Evolutionary conservation across 2,888 invertebrate genomes (phyloP).

Genomic region (Cynaeus angustus): DNA sequence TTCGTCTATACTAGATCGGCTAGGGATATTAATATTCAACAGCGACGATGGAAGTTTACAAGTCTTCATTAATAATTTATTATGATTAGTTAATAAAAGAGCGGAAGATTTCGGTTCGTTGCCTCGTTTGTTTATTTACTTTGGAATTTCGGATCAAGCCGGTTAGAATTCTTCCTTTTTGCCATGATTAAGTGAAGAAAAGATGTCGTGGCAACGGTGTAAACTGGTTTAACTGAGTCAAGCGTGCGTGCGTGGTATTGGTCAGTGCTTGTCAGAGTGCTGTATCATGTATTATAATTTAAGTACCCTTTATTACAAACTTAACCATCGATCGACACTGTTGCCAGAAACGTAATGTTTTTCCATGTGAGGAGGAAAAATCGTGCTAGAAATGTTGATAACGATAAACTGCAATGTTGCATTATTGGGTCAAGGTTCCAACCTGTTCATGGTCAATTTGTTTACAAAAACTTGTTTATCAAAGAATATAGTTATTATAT

Average conservation of each 20-base stretch:
- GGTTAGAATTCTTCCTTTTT: constrained; percentile 2
- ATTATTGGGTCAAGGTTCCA: constrained; percentile 2
- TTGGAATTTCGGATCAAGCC: constrained; percentile 7
- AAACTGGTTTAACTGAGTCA: constrained; percentile 46
- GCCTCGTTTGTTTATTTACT: constrained; percentile 3
- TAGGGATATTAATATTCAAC: constrained; percentile 16
- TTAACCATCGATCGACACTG: too few species aligned
- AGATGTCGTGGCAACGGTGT: constrained; percentile 38
- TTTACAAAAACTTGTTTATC: too few species aligned
- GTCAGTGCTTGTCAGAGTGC: constrained; percentile 40
- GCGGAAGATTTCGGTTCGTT: constrained; percentile 20
- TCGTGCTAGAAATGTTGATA: neutral
- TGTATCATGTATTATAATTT: constrained; percentile 26
- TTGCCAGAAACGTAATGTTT: too few species aligned
- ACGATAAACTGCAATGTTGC: constrained; percentile 1
- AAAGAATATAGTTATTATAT: too few species aligned
- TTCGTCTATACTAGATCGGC: constrained; percentile 18
- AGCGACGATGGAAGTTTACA: constrained; percentile 23
- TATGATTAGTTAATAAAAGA: constrained; percentile 23
- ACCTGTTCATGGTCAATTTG: too few species aligned
- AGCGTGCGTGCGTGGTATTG: constrained; percentile 35
- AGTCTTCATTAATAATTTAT: constrained; percentile 35
- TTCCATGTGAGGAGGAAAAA: too few species aligned
- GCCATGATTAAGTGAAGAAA: constrained; percentile 6
- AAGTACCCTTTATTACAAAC: too few species aligned